A percentile compares a stretch with the other conserved stretches of the same genome.
These are phyloP conservation scores for Sphaerophoria rueppellii DNA, from an alignment of 2,888 invertebrate genomes.

Conservation along the genomic window DNA sequence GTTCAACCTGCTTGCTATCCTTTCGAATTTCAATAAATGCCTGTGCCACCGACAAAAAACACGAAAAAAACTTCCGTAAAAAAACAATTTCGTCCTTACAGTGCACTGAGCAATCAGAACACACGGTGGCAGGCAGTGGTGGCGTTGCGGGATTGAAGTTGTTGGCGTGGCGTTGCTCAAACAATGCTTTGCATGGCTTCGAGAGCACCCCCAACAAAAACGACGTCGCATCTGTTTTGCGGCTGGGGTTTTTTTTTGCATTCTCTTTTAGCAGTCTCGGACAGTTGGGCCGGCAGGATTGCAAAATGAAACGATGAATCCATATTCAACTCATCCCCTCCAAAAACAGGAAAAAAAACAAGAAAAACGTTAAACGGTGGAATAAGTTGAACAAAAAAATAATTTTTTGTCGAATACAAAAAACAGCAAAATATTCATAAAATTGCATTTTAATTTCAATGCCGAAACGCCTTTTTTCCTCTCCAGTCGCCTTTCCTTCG, in stretches of 20 bases:
- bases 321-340: background rate
- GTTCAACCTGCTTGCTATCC: conserved; percentile 53
- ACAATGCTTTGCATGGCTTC: conserved; percentile 41
- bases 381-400: conserved; percentile 49
- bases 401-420: conserved; percentile 11
- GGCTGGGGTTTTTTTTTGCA: conserved; percentile 59
- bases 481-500: background rate
- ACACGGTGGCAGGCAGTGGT: conserved; percentile 20
- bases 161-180: conserved; percentile 32
- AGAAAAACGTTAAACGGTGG: conserved; percentile 62
- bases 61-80: conserved; percentile 40
- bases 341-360: background rate
- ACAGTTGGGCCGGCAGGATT: background rate
- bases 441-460: conserved; percentile 72
- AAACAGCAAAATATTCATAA: conserved; percentile 67
- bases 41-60: background rate
- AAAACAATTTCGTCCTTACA: conserved; percentile 73
- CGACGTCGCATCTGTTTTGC: conserved; percentile 67
- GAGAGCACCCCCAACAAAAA: conserved; percentile 25
- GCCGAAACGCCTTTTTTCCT: conserved; percentile 5
- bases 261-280: conserved; percentile 38
- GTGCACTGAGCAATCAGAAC: conserved; percentile 70
- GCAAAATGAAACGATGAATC: conserved; percentile 49
- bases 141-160: conserved; percentile 6
- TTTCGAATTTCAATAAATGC: conserved; percentile 72